These are phyloP conservation scores for Pyrocoelia pectoralis DNA, from an alignment of 2,888 invertebrate genomes.

Conservation along the genomic window DNA sequence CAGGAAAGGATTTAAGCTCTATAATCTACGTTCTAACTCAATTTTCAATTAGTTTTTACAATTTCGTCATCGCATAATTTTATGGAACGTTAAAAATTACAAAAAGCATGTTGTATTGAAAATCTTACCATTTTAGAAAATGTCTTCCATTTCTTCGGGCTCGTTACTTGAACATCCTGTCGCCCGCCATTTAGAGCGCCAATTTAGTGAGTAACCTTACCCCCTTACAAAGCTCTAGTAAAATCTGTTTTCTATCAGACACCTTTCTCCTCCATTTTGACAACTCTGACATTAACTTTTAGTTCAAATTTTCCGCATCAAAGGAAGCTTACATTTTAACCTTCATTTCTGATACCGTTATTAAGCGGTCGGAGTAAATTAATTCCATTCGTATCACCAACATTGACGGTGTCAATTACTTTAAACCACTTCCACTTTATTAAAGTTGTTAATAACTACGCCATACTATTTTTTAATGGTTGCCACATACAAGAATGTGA, in stretches of 20 bases:
- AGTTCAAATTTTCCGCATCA: neutral
- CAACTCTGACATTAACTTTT: neutral
- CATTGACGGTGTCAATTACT: too few species aligned
- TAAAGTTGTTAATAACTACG: too few species aligned
- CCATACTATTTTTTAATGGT: too few species aligned
- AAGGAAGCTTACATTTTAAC: neutral
- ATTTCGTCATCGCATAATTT: slow-evolving; percentile 4
- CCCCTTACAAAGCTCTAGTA: slow-evolving; percentile 24
- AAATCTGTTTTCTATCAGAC: slow-evolving; percentile 26
- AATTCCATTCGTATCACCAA: neutral
- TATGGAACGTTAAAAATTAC: slow-evolving; percentile 5
- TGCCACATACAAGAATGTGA: too few species aligned
- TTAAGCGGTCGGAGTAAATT: neutral
- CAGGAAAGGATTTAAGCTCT: slow-evolving; percentile 42
- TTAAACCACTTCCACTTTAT: too few species aligned
- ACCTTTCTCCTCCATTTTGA: slow-evolving; percentile 1
- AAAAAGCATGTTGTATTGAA: too few species aligned
- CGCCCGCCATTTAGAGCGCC: slow-evolving; percentile 53
- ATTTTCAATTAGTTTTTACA: slow-evolving; percentile 47
- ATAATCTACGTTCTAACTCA: slow-evolving; percentile 44
- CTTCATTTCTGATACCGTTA: neutral
- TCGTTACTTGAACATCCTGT: slow-evolving; percentile 54
- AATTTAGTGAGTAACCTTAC: slow-evolving; percentile 54
- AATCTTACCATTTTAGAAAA: too few species aligned
- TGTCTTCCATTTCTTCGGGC: slow-evolving; percentile 53